phyloP scores from a whole-genome alignment of 2,113 vertebrate genomes.

The Perccottus glenii region DNA sequence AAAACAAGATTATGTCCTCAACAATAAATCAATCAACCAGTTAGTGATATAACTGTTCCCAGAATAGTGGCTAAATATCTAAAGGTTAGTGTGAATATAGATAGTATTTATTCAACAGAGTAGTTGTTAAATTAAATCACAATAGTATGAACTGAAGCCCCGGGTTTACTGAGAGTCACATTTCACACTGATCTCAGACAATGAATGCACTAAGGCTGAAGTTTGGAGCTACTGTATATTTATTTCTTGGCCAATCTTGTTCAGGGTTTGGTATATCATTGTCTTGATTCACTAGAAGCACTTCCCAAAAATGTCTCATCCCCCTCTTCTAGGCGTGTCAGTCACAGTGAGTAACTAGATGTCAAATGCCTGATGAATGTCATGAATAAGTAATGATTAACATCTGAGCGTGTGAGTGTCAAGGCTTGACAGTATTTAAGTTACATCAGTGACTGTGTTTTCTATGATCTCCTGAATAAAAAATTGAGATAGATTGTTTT shows the following conservation, averaged over 20 bases:
- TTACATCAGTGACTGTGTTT: neutral
- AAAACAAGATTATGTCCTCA: too few relatives aligned
- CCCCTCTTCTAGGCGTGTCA: slow-evolving; percentile 9
- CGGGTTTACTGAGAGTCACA: neutral
- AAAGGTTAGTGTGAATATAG: too few relatives aligned
- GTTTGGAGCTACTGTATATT: neutral
- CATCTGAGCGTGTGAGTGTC: neutral
- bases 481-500: neutral
- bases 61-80: too few relatives aligned
- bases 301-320: slow-evolving; percentile 33
- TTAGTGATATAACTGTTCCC: too few relatives aligned
- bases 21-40: too few relatives aligned
- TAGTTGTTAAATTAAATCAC: too few relatives aligned
- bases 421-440: slow-evolving; percentile 3
- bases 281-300: slow-evolving; percentile 24
- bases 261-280: slow-evolving; percentile 38
- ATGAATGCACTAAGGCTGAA: neutral
- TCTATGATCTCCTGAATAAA: neutral
- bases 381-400: slow-evolving; percentile 52
- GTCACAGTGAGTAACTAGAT: slow-evolving; percentile 29
- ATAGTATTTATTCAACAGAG: too few relatives aligned
- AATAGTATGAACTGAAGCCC: too few relatives aligned
- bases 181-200: neutral
- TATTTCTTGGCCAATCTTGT: neutral
- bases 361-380: slow-evolving; percentile 40